phyloP scores from a whole-genome alignment of 2,113 vertebrate species.

The Pterocles gutturalis region DNA sequence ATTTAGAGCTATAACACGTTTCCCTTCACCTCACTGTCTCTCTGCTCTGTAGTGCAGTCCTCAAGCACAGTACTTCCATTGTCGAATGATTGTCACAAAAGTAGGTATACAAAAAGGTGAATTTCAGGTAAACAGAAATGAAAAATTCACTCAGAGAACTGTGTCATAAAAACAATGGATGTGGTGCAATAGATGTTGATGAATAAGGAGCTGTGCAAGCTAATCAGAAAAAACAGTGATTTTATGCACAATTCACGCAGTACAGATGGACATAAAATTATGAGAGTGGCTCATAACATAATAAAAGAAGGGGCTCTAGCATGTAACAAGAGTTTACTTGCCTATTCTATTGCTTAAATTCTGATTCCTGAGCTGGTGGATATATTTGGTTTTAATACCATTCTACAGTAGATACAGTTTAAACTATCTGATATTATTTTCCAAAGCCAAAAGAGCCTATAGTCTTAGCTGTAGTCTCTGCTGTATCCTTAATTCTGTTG shows the following conservation, averaged over 20 bases:
- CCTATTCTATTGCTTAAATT: neutral
- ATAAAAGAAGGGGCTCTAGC: neutral
- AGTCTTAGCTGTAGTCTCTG: neutral
- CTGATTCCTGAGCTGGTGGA: neutral
- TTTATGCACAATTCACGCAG: neutral
- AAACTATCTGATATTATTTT: slow-evolving; percentile 1
- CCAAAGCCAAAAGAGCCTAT: neutral
- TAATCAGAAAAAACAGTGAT: neutral
- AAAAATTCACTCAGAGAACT: neutral
- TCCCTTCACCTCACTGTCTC: neutral
- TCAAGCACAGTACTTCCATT: neutral
- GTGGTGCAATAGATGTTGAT: neutral
- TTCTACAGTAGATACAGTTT: neutral
- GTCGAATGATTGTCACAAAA: neutral
- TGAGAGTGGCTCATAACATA: too few species aligned
- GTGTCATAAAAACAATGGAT: neutral
- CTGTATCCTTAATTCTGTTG: neutral
- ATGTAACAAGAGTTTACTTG: neutral
- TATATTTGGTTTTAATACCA: neutral
- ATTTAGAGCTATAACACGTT: neutral
- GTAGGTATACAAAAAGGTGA: neutral
- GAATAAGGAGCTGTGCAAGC: neutral
- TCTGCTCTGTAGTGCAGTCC: neutral
- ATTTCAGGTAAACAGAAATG: neutral
- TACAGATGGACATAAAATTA: neutral